These are phyloP conservation scores for Melieria crassipennis DNA, from an alignment of 2,888 invertebrate species.

Conservation along the genomic window DNA sequence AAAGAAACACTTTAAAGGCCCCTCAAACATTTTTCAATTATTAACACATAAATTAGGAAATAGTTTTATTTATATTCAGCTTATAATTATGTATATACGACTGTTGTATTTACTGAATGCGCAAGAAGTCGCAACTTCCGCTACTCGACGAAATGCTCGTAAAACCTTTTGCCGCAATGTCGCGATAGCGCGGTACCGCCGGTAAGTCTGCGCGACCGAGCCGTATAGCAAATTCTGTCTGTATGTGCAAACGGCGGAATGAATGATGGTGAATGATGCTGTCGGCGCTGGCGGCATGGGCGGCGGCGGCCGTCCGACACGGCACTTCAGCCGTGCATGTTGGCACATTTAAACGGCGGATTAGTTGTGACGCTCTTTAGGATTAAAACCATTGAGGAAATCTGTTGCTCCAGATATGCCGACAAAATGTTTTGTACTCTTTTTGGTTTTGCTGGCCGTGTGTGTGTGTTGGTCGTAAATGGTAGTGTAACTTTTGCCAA, in stretches of 20 bases:
- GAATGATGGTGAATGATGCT: conserved; percentile 23
- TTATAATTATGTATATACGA: too few species aligned
- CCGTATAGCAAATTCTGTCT: conserved; percentile 19
- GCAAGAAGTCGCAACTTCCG: too few species aligned
- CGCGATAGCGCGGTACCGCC: conserved; percentile 29
- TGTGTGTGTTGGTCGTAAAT: conserved; percentile 1
- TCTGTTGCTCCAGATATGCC: conserved; percentile 61
- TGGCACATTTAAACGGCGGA: conserved; percentile 62
- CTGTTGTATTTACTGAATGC: too few species aligned
- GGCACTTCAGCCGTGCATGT: conserved; percentile 50
- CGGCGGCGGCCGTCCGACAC: conserved; percentile 10
- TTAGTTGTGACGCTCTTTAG: conserved; percentile 56
- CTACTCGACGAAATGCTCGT: conserved; percentile 15
- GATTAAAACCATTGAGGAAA: conserved; percentile 65
- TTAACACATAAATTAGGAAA: too few species aligned
- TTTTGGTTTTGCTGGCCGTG: conserved; percentile 18
- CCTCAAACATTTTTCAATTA: too few species aligned
- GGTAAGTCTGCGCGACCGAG: conserved; percentile 23
- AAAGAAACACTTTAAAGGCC: too few species aligned
- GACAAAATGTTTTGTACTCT: conserved; percentile 14
- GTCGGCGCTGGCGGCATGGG: conserved; percentile 12
- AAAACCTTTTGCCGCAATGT: background rate
- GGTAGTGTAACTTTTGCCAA: conserved; percentile 44
- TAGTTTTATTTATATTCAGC: too few species aligned
- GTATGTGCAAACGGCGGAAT: conserved; percentile 15